Evolutionary conservation across 35 echinoderm and acorn worm species (phyloP).

Genomic region (Stichopus chloronotus): DNA sequence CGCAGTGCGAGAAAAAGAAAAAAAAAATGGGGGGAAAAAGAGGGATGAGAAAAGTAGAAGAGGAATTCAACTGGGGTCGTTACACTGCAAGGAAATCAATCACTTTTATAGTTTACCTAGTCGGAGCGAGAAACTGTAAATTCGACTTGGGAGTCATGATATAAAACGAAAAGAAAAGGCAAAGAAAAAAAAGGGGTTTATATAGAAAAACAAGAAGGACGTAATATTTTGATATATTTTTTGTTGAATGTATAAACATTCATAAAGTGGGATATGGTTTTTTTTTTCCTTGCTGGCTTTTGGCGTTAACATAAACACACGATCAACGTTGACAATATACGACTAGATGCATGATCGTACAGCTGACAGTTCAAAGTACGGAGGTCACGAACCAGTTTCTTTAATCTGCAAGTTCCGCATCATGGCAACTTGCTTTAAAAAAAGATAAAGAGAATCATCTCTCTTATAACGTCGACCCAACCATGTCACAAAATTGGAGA

Average conservation of each 20-base stretch:
- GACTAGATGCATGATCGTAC: neutral
- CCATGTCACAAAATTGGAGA: neutral
- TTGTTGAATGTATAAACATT: conserved; percentile 22
- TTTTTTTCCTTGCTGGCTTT: neutral
- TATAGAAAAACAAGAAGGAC: neutral
- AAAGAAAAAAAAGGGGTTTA: no score
- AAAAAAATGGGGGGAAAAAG: no score
- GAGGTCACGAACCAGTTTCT: conserved; percentile 19
- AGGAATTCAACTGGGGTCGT: neutral
- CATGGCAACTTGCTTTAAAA: no score
- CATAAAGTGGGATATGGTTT: conserved; percentile 18
- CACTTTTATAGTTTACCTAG: neutral
- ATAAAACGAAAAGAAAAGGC: no score
- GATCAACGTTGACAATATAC: neutral
- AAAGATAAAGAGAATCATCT: no score
- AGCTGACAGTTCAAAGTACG: conserved; percentile 13
- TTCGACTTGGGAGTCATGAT: neutral
- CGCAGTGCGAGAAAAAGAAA: no score
- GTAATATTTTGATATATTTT: neutral
- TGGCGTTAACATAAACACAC: conserved; percentile 44
- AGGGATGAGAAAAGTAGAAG: no score
- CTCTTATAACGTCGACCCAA: neutral
- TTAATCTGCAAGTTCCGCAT: neutral
- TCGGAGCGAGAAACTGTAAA: neutral
- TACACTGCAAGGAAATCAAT: neutral